phyloP scores from a whole-genome alignment of 2,888 invertebrate genomes.

The Drosophila neonasuta region DNA sequence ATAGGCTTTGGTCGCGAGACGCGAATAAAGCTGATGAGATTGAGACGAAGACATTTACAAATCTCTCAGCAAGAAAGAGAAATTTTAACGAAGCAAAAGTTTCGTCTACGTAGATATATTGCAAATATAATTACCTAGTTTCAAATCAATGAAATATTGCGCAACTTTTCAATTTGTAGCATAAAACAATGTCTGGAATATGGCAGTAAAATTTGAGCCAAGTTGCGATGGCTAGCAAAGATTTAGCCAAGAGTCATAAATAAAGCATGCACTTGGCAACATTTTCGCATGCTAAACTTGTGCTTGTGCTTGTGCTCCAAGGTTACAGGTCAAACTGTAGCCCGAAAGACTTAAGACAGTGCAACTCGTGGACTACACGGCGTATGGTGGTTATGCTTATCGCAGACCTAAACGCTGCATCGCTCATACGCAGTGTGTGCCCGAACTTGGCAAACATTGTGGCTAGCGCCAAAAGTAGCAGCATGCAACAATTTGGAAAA shows the following conservation, averaged over 20 bases:
- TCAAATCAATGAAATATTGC: slow-evolving; percentile 12
- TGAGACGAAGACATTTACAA: not conserved
- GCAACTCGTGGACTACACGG: slow-evolving; percentile 28
- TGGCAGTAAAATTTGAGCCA: slow-evolving; percentile 16
- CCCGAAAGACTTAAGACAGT: slow-evolving; percentile 4
- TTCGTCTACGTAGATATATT: not conserved
- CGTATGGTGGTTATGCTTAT: slow-evolving; percentile 47
- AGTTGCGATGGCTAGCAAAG: slow-evolving; percentile 18
- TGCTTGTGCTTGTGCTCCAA: slow-evolving; percentile 2
- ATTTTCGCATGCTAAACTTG: slow-evolving; percentile 19
- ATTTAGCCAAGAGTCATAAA: slow-evolving; percentile 60
- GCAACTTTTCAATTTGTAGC: slow-evolving; percentile 15
- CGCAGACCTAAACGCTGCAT: slow-evolving; percentile 33
- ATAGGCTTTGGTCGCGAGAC: slow-evolving; percentile 9
- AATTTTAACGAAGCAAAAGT: not conserved
- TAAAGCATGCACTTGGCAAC: slow-evolving; percentile 34
- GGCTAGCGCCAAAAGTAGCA: slow-evolving; percentile 36
- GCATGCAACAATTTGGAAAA: slow-evolving; percentile 70
- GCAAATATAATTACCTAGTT: slow-evolving; percentile 4
- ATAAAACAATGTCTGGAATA: not conserved
- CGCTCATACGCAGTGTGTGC: slow-evolving; percentile 13
- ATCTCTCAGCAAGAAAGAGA: not conserved
- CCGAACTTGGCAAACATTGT: slow-evolving; percentile 47
- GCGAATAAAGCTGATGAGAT: slow-evolving; percentile 6
- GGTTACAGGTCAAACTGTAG: slow-evolving; percentile 29